Evolutionary conservation across 2,113 vertebrate species (phyloP), one percentile per base, ranked within the genome.

Genomic region (Ranitomeya variabilis): DNA sequence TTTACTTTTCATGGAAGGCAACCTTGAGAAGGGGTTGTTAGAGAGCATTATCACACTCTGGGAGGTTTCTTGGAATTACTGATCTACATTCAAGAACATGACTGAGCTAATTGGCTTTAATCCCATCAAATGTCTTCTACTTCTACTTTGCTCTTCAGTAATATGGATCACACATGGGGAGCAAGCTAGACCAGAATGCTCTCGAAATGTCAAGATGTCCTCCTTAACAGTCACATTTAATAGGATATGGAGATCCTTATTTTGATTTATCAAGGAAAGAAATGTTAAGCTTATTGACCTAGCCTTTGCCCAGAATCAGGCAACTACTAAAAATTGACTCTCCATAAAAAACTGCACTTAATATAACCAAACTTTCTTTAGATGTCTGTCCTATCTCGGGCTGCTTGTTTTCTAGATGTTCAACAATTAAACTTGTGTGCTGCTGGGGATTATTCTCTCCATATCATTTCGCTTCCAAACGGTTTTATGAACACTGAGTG

Each of bases 61-160:
- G 90, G 90, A 91, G 85, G 89, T 90, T 92, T 93, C 92, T 92
- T 93, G 92, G 91, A 94, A 94, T 93, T 90, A 87, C 92, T 93
- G 90, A 92, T 93, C 90, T 0, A 0, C 90, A 93, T 94, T 94
- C 93, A 92, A 90, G 90, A 93, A 91, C 93, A 93, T 92, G 93
- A 92, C 89, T 90, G 71, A 0, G 0, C 85, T 94, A 94, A 93
- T 94, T 92, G 91, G 73, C 89, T 89, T 85, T 83, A 0, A 57
- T 64, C 4, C 74, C 90, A 4, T 8, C 80, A 83, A 90, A 83
- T 83, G 60, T 79, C 54, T 10, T 55, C 67, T 80, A 21, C 88
- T 3, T 0, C 86, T 85, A 90, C 91, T 87, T 90, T 76, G 91
- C 0, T 0, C 91, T 90, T 91, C 91, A 91, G 91, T 88, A 91